Base-by-base conservation (phyloP, 53 echinoderm and acorn worm genomes). In the Pentamera pediparva region DNA sequence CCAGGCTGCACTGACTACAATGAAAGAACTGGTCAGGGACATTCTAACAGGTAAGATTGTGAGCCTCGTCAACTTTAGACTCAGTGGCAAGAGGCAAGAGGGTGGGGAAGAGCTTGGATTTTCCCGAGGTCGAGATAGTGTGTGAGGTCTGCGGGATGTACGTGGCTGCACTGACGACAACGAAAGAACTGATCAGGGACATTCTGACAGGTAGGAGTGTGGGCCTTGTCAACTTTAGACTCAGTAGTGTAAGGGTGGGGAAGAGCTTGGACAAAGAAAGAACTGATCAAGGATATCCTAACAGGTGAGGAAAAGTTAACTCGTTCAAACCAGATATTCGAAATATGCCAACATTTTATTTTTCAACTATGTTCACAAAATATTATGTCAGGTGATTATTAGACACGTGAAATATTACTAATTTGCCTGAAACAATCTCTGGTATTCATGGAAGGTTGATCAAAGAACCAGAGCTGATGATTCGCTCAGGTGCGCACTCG, bases 1-100 rank as follows among this genome's bases (percentile, higher is more conserved):
- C 75, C 91, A 91, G 74, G 91, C 88, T 11, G 78, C 91, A 21
- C 76, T 96, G 55, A 76, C 82, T 27, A 96, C 96, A 21, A 75
- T 96, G 76, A 96, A 82, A 7, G 90, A 96, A 62, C 91, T 96
- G 39, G 85, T 77, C 28, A 61, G 88, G 22, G 91, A 96, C 65
- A 96, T 96, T 61, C 81, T 96, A 2, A 88, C 96, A 75, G 96
- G 96, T 96, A 79, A 64, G 60, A 57, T n/a, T n/a, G n/a, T 96
- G 52, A 91, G 91, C 59, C 69, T 83, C 11, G 81, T 82, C 22
- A 83, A 87, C n/a, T 85, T 86, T 18, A 91, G 83, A 83, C 69
- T 88, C 2, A 79, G 85, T 19, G n/a, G n/a, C n/a, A n/a, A n/a
- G n/a, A n/a, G 84, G 80, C 18, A 80, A 76, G 33, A 84, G 81